A percentile compares a stretch with the other conserved stretches of the same genome.
phyloP scores from a whole-genome alignment of 1,140 invertebrate genomes.

The Drosophila murphyi region DNA sequence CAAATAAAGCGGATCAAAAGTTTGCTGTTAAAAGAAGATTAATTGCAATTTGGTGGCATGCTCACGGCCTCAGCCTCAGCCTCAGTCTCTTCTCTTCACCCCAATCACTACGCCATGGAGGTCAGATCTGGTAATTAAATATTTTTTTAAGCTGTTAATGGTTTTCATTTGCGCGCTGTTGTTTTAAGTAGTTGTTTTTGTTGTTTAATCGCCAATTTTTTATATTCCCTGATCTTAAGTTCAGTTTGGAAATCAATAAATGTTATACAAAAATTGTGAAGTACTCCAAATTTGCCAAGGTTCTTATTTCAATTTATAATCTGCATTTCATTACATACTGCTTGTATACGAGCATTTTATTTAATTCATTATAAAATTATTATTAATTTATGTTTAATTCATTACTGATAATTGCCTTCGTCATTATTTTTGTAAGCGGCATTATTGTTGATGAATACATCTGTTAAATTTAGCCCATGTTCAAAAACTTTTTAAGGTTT shows the following conservation, averaged over 20 bases:
- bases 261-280: conserved; percentile 46
- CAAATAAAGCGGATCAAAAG: conserved; percentile 82
- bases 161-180: conserved; percentile 72
- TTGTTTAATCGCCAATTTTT: conserved; percentile 23
- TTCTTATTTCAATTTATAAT: conserved; percentile 53
- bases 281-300: conserved; percentile 30
- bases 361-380: conserved; percentile 1
- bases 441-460: neutral
- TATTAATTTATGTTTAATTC: conserved; percentile 4
- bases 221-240: conserved; percentile 1
- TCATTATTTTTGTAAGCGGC: neutral
- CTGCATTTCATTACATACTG: neutral
- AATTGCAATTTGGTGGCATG: conserved; percentile 79
- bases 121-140: conserved; percentile 69
- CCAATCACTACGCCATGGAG: neutral
- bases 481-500: conserved; percentile 8
- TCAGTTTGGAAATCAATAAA: conserved; percentile 65
- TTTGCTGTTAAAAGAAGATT: conserved; percentile 82
- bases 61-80: conserved; percentile 33
- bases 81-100: conserved; percentile 3
- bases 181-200: conserved; percentile 49
- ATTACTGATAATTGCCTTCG: neutral
- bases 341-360: neutral
- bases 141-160: conserved; percentile 82
- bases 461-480: neutral